These are phyloP conservation scores for Littorina saxatilis DNA, from an alignment of 1,140 invertebrate genomes.

Conservation along the genomic window DNA sequence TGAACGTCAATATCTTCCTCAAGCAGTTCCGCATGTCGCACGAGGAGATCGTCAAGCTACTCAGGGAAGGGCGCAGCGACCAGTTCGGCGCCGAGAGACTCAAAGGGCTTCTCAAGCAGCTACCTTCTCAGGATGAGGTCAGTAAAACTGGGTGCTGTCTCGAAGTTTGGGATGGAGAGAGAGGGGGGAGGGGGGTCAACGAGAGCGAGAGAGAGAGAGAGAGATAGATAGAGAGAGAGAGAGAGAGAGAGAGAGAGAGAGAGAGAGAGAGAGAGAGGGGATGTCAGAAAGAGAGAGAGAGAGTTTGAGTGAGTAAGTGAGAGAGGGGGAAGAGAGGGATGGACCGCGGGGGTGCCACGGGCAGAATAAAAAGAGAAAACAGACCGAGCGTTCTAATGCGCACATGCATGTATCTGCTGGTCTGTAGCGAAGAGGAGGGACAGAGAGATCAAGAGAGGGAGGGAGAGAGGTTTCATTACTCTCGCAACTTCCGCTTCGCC, in stretches of 20 bases:
- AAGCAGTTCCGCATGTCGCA: slow-evolving; percentile 93
- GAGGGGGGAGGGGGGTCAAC: background rate
- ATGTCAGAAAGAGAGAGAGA: background rate
- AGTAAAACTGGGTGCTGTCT: background rate
- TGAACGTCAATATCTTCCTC: slow-evolving; percentile 99
- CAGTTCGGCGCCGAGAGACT: slow-evolving; percentile 95
- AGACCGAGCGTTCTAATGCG: too few species aligned
- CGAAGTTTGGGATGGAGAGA: background rate
- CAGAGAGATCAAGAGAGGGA: background rate
- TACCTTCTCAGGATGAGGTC: slow-evolving; percentile 94
- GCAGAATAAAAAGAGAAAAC: background rate
- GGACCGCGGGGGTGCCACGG: background rate
- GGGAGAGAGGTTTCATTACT: background rate
- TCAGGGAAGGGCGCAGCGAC: slow-evolving; percentile 89
- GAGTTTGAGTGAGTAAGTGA: background rate
- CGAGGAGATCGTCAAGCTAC: slow-evolving; percentile 92
- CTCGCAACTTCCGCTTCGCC: too few species aligned
- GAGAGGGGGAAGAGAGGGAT: background rate
- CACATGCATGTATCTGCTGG: background rate
- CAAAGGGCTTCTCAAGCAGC: slow-evolving; percentile 91
- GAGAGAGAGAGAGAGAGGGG: background rate
- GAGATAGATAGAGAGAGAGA: background rate
- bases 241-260: background rate
- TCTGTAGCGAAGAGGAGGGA: background rate
- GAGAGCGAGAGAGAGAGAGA: background rate